Conservation (phyloP, 1,140 invertebrate genomes). For the Zaprionus ghesquierei region DNA sequence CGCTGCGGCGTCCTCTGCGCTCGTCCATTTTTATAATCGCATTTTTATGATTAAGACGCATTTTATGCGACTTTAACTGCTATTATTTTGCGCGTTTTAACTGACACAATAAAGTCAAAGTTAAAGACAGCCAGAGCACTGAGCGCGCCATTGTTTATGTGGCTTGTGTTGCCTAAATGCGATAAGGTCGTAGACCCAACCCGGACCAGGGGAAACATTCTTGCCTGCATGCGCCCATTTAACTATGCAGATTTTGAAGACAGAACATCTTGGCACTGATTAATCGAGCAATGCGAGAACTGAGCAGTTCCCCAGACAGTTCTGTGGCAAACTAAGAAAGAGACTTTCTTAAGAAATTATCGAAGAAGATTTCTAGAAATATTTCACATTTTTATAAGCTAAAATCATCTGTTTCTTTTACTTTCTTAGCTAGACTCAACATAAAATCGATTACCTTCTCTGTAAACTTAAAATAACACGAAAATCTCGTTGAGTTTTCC, state of each 20-base stretch:
- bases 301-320: neutral
- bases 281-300: neutral
- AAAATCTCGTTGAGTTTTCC: too few relatives aligned
- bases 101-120: constrained; percentile 81
- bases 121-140: constrained; percentile 76
- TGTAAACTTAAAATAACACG: too few relatives aligned
- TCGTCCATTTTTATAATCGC: constrained; percentile 80
- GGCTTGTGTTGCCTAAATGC: constrained; percentile 48
- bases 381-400: too few relatives aligned
- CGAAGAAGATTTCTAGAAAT: too few relatives aligned
- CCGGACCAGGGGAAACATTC: constrained; percentile 15
- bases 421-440: too few relatives aligned
- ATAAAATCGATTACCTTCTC: too few relatives aligned
- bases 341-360: neutral
- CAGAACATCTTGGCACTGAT: constrained; percentile 17
- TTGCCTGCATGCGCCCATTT: constrained; percentile 40
- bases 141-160: constrained; percentile 67
- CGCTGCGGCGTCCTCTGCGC: constrained; percentile 7
- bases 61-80: constrained; percentile 81
- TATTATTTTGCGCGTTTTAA: constrained; percentile 80
- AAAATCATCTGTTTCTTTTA: too few relatives aligned
- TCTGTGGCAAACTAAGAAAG: neutral
- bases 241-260: constrained; percentile 56
- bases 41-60: constrained; percentile 82
- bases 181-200: neutral